Base-by-base conservation (phyloP, 1,140 invertebrate genomes). In the Zaprionus kolodkinae region DNA sequence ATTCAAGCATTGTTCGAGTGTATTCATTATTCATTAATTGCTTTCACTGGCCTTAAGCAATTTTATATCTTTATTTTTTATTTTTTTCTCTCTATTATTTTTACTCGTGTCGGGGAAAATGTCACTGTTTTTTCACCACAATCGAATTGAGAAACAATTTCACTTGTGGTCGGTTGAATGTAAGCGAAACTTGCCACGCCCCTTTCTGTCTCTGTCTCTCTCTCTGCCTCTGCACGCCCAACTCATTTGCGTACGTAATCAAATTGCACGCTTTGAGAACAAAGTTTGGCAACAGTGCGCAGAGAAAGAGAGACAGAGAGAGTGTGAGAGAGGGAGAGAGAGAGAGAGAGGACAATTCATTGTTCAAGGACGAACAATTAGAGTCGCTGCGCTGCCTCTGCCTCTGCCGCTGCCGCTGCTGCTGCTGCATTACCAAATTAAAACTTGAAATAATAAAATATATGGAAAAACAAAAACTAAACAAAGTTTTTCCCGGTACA, bases 361-460 rank as follows among this genome's bases (percentile, higher is more conserved):
- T 87, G 83, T 78, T 76, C 78, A 75, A 71, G 84, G 67, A 67
- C 83, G 56, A 83, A 87, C 83, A 87, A 86, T 87, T 79, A 78
- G 79, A 87, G 72, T 21, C 11, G 15, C 21, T 12, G 25, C 50
- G 45, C 50, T 55, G 52, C 27, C 30, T 12, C 52, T 45, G 52
- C 27, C 30, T 4, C 52, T 45, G 66, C 80, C 55, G 72, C 62
- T 30, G 52, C 27, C 30, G 10, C 52, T 45, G 66, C 80, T 60
- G 72, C 62, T 30, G 81, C 78, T 65, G 72, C 85, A 89, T 89
- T 88, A 88, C 81, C 81, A 88, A 88, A 88, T 88, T 88, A 88
- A 89, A 74, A 74, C 54, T 74, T 59, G 27, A 59, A 72, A 60
- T 40, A 72, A 71, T 56, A 56, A 70, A 66, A 66, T 50, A 59